phyloP scores from a whole-genome alignment of 2,888 invertebrate genomes.

The Eristalis pertinax region DNA sequence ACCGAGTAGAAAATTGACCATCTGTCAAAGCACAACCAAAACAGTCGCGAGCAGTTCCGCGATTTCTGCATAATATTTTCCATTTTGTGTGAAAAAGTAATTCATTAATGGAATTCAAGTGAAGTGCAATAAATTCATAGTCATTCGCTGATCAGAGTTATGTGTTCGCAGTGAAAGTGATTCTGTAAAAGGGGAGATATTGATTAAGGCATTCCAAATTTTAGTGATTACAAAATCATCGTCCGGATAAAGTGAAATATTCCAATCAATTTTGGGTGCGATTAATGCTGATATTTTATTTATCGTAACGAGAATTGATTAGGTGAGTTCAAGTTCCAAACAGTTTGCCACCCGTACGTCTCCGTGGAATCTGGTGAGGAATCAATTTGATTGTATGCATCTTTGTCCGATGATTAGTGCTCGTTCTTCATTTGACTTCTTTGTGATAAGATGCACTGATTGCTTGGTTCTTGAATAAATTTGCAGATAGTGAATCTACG shows the following conservation, averaged over 20 bases:
- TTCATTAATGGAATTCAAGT: neutral
- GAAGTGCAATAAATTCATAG: neutral
- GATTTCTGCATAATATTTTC: neutral
- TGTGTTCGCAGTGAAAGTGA: neutral
- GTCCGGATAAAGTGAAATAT: neutral
- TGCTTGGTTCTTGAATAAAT: neutral
- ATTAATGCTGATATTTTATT: neutral
- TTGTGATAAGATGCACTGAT: neutral
- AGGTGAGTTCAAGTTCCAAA: neutral
- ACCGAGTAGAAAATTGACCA: neutral
- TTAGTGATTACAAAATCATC: neutral
- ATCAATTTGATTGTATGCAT: neutral
- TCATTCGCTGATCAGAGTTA: neutral
- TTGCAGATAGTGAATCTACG: neutral
- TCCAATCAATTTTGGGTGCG: neutral
- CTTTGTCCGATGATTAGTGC: neutral
- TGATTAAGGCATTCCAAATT: neutral
- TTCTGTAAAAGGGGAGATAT: neutral
- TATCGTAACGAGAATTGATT: neutral
- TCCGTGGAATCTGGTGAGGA: neutral
- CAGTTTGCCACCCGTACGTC: neutral
- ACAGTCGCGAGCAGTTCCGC: conserved; percentile 17
- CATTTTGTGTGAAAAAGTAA: neutral
- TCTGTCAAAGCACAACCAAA: conserved; percentile 39
- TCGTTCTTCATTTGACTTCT: neutral